Conservation (phyloP, 2,113 vertebrate genomes). For the Pterocles orientalis region DNA sequence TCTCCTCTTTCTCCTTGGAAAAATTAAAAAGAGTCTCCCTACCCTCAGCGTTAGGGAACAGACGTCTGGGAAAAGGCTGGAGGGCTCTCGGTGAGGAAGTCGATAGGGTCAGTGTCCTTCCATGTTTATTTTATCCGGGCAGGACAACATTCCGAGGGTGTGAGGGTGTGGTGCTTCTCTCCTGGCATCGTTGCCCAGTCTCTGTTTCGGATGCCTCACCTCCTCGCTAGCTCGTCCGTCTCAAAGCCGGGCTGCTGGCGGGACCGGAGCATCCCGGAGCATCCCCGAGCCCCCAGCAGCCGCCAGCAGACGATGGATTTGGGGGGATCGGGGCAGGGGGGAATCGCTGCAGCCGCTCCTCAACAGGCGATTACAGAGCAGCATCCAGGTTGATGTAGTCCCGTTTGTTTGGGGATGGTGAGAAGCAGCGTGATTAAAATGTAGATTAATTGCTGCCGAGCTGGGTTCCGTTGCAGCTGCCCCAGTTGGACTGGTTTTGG, state of each 20-base stretch:
- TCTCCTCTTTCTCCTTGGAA: background rate
- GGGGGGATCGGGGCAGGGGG: accelerated
- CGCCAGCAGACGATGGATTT: background rate
- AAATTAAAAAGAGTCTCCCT: background rate
- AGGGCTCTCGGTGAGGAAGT: background rate
- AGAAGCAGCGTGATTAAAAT: background rate
- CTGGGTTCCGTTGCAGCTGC: background rate
- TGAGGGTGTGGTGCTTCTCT: too few relatives aligned
- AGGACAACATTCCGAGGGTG: too few relatives aligned
- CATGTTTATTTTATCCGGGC: background rate
- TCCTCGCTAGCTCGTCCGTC: background rate
- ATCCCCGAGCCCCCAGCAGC: background rate
- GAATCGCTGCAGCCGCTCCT: background rate
- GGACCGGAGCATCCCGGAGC: background rate
- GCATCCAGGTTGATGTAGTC: background rate
- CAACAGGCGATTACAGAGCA: background rate
- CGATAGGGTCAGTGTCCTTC: background rate
- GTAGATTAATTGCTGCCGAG: background rate
- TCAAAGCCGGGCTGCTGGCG: background rate
- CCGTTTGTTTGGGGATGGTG: background rate
- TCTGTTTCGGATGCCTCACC: background rate
- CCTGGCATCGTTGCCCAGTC: background rate
- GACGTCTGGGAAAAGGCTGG: background rate
- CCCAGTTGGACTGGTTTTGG: background rate
- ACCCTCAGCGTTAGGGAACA: background rate